Evolutionary conservation across 2,888 invertebrate species (phyloP).

Genomic region (Merodon equestris): DNA sequence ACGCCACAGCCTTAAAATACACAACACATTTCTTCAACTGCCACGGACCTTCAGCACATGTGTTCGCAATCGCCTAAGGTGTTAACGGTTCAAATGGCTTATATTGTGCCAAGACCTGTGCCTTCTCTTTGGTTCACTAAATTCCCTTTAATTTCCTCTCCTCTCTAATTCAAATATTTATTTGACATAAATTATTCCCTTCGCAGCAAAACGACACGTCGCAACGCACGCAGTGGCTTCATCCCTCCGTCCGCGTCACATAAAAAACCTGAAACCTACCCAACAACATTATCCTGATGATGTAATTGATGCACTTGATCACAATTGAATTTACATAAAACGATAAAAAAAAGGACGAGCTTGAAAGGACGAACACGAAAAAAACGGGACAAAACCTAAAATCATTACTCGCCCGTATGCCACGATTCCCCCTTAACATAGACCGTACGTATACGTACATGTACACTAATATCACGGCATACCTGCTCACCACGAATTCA

Average conservation of each 20-base stretch:
- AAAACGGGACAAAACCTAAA: constrained; percentile 9
- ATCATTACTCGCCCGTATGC: constrained; percentile 64
- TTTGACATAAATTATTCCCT: constrained; percentile 42
- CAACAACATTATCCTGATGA: constrained; percentile 64
- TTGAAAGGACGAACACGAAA: constrained; percentile 8
- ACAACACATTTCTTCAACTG: too few relatives aligned
- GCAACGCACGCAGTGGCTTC: not conserved
- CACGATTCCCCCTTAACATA: constrained; percentile 46
- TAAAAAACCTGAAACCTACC: constrained; percentile 50
- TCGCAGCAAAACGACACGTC: constrained; percentile 37
- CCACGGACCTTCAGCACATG: too few relatives aligned
- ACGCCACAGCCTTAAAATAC: too few relatives aligned
- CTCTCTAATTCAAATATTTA: constrained; percentile 56
- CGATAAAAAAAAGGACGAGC: constrained; percentile 54
- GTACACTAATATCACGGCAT: constrained; percentile 49
- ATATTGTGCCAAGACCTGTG: not conserved
- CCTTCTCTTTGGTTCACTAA: constrained; percentile 23
- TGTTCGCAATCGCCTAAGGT: too few relatives aligned
- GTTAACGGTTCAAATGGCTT: too few relatives aligned
- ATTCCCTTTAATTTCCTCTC: constrained; percentile 16
- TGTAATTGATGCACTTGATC: constrained; percentile 69
- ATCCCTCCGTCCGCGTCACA: constrained; percentile 15
- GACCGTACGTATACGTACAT: constrained; percentile 30
- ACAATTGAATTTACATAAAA: constrained; percentile 68
- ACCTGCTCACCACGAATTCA: constrained; percentile 63